These are phyloP conservation scores for Corapipo altera DNA, from an alignment of 2,113 vertebrate species.

Conservation along the genomic window DNA sequence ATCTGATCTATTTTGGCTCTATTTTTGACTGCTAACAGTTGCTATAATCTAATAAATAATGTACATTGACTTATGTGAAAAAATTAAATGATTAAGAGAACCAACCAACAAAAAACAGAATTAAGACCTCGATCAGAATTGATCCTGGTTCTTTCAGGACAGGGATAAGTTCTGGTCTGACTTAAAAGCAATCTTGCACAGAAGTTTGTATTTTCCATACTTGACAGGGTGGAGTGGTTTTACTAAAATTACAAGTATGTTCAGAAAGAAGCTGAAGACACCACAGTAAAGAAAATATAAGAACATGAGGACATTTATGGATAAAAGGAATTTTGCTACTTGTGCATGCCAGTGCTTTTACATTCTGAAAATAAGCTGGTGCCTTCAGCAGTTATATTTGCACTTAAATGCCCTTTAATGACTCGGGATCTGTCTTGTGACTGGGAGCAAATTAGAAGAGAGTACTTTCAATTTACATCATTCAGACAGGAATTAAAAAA, in stretches of 20 bases:
- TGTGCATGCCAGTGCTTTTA: not conserved
- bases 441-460: not conserved
- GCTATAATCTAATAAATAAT: not conserved
- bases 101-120: not conserved
- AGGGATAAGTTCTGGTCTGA: not conserved
- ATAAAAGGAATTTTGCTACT: not conserved
- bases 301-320: not conserved
- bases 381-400: not conserved
- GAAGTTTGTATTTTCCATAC: not conserved
- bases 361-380: not conserved
- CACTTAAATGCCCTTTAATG: not conserved
- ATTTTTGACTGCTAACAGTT: not conserved
- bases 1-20: too few relatives aligned
- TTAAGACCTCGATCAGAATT: not conserved
- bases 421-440: not conserved
- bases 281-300: not conserved
- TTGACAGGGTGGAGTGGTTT: not conserved
- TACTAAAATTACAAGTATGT: not conserved
- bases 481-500: conserved; percentile 14
- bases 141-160: not conserved
- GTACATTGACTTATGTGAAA: not conserved
- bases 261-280: not conserved
- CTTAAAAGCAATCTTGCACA: not conserved
- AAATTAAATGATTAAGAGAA: not conserved
- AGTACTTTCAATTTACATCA: not conserved